phyloP scores from a whole-genome alignment of 1,140 invertebrate genomes.

The Drosophila navojoa region DNA sequence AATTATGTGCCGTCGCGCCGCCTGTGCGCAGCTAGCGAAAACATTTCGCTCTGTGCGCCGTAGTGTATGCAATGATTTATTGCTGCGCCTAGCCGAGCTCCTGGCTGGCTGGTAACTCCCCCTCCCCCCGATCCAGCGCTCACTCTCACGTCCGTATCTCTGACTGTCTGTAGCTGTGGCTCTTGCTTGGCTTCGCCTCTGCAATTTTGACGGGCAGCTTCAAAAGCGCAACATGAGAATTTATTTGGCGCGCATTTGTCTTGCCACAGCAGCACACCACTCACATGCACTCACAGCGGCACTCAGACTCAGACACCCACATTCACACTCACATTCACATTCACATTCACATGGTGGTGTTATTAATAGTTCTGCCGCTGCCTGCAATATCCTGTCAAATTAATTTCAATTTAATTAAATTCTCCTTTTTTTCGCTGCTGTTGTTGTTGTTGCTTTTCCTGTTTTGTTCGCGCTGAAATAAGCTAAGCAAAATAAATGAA shows the following conservation, averaged over 20 bases:
- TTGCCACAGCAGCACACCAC: conserved; percentile 45
- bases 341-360: conserved; percentile 51
- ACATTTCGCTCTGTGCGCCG: conserved; percentile 49
- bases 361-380: conserved; percentile 76
- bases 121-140: no score
- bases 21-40: conserved; percentile 24
- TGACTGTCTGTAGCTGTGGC: conserved; percentile 1
- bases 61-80: conserved; percentile 75
- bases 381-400: conserved; percentile 77
- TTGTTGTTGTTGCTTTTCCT: background rate
- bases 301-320: background rate
- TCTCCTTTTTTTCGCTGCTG: conserved; percentile 56
- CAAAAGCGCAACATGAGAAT: conserved; percentile 80
- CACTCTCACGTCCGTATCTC: background rate
- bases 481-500: conserved; percentile 73
- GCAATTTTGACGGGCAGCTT: conserved; percentile 72
- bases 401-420: conserved; percentile 83
- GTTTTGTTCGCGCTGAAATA: conserved; percentile 2
- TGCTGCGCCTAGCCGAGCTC: conserved; percentile 12
- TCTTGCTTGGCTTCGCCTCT: conserved; percentile 38
- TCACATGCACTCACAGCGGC: conserved; percentile 45
- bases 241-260: conserved; percentile 79
- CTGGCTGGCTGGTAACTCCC: background rate
- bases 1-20: conserved; percentile 60
- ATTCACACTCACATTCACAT: conserved; percentile 29